A percentile compares a stretch with the other conserved stretches of the same genome.
These are phyloP conservation scores for Caenorhabditis inopinata DNA, from an alignment of 1,140 invertebrate species.

Conservation along the genomic window DNA sequence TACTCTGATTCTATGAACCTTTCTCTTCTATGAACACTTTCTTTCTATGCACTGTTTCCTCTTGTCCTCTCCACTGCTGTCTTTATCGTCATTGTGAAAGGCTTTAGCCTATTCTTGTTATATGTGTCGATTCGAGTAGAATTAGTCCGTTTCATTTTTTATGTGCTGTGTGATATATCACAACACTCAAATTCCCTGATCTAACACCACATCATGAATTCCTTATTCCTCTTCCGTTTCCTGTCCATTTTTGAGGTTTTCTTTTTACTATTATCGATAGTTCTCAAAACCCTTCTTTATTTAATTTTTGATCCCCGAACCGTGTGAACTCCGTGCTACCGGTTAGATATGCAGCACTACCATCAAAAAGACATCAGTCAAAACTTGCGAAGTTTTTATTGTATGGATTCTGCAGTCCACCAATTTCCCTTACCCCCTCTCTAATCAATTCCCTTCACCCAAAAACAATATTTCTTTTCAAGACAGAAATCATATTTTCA, in stretches of 20 bases:
- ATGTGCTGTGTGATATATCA: constrained; percentile 13
- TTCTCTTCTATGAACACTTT: neutral
- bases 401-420: neutral
- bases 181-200: neutral
- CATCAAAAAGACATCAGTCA: neutral
- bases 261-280: neutral
- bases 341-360: constrained; percentile 8
- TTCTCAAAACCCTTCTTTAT: neutral
- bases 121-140: constrained; percentile 30
- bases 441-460: neutral
- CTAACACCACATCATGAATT: constrained; percentile 24
- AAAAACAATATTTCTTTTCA: too few species aligned
- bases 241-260: too few species aligned
- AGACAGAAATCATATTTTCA: neutral
- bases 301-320: constrained; percentile 3
- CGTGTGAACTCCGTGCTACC: constrained; percentile 24
- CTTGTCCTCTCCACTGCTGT: neutral
- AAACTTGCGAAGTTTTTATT: neutral
- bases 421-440: too few species aligned
- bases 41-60: constrained; percentile 7
- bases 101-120: neutral
- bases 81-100: constrained; percentile 18
- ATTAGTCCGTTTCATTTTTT: neutral
- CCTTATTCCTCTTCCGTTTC: neutral
- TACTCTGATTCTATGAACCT: constrained; percentile 13